Evolutionary conservation across 2,888 invertebrate species (phyloP).

Genomic region (Mythimna ferrago): DNA sequence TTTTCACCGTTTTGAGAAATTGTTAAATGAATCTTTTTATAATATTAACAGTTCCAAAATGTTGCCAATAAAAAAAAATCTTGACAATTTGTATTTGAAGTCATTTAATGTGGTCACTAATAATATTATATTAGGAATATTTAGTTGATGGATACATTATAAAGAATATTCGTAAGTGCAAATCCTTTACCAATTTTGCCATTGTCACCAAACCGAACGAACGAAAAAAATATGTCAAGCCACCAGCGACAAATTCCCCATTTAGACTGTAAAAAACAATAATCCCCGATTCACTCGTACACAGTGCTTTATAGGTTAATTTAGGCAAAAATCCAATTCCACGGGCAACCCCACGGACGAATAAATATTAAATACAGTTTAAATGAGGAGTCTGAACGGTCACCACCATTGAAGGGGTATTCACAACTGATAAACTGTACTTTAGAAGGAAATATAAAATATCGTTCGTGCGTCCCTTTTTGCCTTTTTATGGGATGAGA

Average conservation of each 20-base stretch:
- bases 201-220: background rate
- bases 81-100: background rate
- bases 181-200: background rate
- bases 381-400: constrained; percentile 51
- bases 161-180: background rate
- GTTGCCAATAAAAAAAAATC: too few relatives aligned
- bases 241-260: constrained; percentile 39
- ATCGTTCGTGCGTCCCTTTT: constrained; percentile 19
- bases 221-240: too few relatives aligned
- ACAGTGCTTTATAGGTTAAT: constrained; percentile 59
- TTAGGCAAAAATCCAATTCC: constrained; percentile 59
- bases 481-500: constrained; percentile 17
- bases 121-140: background rate
- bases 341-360: constrained; percentile 53
- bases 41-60: too few relatives aligned
- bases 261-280: constrained; percentile 60
- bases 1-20: too few relatives aligned
- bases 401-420: constrained; percentile 49
- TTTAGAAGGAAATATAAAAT: constrained; percentile 38
- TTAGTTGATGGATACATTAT: background rate
- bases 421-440: constrained; percentile 50
- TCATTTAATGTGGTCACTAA: background rate
- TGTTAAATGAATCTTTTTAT: too few relatives aligned
- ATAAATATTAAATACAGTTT: constrained; percentile 65
- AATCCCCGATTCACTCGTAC: constrained; percentile 60